Percentiles rank a stretch among this genome's conserved stretches.
Evolutionary conservation across 2,888 invertebrate genomes (phyloP).

Genomic region (Callinectes sapidus): DNA sequence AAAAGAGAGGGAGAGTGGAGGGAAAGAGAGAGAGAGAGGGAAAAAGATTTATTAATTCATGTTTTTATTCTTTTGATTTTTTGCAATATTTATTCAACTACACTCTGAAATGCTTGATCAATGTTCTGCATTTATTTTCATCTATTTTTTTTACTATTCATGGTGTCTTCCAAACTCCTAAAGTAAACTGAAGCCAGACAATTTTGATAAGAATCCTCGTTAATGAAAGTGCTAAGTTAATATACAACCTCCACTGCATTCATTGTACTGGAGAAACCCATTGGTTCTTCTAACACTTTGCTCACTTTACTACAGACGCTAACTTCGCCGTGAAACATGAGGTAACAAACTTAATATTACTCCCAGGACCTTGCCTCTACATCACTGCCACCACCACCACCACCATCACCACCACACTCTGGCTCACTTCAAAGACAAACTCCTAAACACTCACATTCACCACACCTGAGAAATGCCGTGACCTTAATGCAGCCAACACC

Average conservation of each 20-base stretch:
- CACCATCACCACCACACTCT: neutral
- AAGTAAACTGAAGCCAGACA: no score
- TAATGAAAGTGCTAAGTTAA: neutral
- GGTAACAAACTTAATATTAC: neutral
- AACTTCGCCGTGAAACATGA: neutral
- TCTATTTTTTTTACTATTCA: no score
- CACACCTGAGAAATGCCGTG: neutral
- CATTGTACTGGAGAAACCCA: neutral
- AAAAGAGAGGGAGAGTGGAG: no score
- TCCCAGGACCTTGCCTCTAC: neutral
- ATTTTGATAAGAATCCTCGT: no score
- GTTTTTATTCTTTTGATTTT: no score
- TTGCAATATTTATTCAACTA: no score
- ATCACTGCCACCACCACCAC: neutral
- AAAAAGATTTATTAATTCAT: no score
- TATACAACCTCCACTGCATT: neutral
- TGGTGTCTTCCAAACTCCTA: no score
- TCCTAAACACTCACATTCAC: neutral
- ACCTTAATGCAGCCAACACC: neutral
- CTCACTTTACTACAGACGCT: neutral
- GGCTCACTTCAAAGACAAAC: neutral
- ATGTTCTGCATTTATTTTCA: no score
- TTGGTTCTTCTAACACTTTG: neutral
- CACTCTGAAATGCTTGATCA: no score
- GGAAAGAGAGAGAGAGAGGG: no score